Base-by-base conservation (phyloP, 2,888 invertebrate genomes). In the Amorpha juglandis region DNA sequence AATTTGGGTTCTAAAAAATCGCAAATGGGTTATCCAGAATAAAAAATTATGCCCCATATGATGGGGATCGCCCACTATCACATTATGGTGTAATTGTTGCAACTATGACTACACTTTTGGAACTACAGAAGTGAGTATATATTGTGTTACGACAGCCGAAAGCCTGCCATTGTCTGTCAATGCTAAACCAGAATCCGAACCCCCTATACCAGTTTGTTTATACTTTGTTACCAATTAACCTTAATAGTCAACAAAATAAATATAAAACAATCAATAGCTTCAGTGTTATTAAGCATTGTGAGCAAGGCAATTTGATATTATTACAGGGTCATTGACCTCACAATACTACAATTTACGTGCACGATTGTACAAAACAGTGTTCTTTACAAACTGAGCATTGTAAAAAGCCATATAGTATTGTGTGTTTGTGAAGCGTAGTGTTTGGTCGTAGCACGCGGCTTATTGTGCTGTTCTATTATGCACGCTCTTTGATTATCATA, bases 351-450 rank as follows among this genome's bases (percentile, higher is more conserved):
- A 19, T 58, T 89, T 86, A 76, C 79, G 84, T 78, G 73, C 81
- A 69, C 79, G 78, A 68, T 78, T 81, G 82, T 88, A 86, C 86
- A 78, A 78, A 80, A 75, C 78, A 78, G 74, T 77, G 79, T 81
- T 88, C 87, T 86, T 89, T 87, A 82, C 81, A 83, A 83, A 82
- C 79, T 76, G 78, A 72, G 77, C 76, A 85, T 87, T 86, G 84
- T 86, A 82, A 83, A 82, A 83, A 83, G 74, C 77, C 74, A 77
- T 80, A 86, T 84, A 86, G 85, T 85, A 81, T 82, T 82, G 51
- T 55, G 38, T 52, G 58, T n/a, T 81, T 80, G 74, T 75, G 79
- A 27, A 51, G 51, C 21, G 27, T 19, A 19, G 21, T 52, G 58
- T 58, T 58, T 58, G 58, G 58, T 19, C 58, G 52, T 27, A 58